Evolutionary conservation across 2,797 vertebrate species (phyloP).

Genomic region (Pangasius sanitwongsei): DNA sequence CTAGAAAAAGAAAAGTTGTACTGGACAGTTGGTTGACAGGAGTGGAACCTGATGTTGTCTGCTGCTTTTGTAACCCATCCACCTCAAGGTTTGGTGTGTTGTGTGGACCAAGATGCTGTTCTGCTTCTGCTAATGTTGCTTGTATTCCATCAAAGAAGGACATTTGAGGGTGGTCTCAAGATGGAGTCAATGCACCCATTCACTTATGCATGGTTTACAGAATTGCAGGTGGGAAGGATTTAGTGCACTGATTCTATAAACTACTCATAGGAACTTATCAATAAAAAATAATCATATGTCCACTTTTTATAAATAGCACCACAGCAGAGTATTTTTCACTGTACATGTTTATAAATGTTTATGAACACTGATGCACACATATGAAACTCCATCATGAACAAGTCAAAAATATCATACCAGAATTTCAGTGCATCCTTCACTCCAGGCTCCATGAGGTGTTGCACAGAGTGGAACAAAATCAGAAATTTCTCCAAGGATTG

Average conservation of each 20-base stretch:
- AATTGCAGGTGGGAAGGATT: neutral
- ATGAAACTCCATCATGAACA: neutral
- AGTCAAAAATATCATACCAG: constrained; percentile 68
- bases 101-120: too few species aligned
- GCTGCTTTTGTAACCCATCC: too few species aligned
- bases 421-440: constrained; percentile 76
- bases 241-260: neutral
- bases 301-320: neutral
- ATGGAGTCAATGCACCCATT: neutral
- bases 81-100: too few species aligned
- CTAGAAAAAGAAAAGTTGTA: too few species aligned
- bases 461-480: constrained; percentile 79
- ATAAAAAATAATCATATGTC: neutral
- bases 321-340: neutral
- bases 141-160: too few species aligned
- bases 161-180: neutral
- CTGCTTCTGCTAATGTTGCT: too few species aligned
- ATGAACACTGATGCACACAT: neutral
- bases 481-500: constrained; percentile 81
- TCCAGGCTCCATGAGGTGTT: constrained; percentile 64
- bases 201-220: neutral
- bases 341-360: neutral
- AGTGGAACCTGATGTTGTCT: too few species aligned
- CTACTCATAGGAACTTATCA: too few species aligned
- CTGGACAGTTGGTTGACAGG: too few species aligned